Percentiles rank a stretch among this genome's conserved stretches.
phyloP scores from a whole-genome alignment of 2,888 invertebrate genomes.

The Xanthia togata region DNA sequence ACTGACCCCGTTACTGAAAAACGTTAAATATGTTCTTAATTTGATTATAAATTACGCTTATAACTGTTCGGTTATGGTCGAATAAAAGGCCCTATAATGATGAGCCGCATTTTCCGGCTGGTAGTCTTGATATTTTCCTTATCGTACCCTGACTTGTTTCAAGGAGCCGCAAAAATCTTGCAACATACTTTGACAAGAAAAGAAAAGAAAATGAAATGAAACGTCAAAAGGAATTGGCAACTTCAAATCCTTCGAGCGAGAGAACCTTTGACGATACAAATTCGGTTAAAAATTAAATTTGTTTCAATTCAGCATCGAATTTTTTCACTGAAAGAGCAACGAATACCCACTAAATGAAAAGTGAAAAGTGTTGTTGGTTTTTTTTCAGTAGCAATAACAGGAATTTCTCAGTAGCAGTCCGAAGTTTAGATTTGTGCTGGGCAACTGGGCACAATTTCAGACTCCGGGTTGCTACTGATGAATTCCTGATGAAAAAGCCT shows the following conservation, averaged over 20 bases:
- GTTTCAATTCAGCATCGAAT: background rate
- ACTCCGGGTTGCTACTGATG: too few relatives aligned
- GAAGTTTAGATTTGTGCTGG: too few relatives aligned
- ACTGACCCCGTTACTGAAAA: background rate
- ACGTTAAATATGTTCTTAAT: background rate
- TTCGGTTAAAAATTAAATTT: background rate
- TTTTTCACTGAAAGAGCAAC: background rate
- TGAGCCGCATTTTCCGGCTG: background rate
- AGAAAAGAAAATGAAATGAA: too few relatives aligned
- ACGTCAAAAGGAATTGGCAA: background rate
- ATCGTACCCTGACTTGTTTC: background rate
- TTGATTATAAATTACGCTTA: background rate
- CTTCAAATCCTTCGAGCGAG: background rate
- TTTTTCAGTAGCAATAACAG: too few relatives aligned
- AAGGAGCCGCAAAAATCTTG: too few relatives aligned
- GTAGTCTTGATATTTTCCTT: background rate
- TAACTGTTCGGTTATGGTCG: background rate
- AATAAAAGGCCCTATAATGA: background rate
- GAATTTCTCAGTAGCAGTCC: too few relatives aligned
- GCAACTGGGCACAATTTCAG: too few relatives aligned
- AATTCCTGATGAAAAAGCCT: too few relatives aligned
- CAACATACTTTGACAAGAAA: background rate
- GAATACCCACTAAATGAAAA: too few relatives aligned
- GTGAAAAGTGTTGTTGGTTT: too few relatives aligned
- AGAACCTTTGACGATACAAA: background rate